Base-by-base conservation (phyloP, 2,888 invertebrate species). In the Malachius bipustulatus region DNA sequence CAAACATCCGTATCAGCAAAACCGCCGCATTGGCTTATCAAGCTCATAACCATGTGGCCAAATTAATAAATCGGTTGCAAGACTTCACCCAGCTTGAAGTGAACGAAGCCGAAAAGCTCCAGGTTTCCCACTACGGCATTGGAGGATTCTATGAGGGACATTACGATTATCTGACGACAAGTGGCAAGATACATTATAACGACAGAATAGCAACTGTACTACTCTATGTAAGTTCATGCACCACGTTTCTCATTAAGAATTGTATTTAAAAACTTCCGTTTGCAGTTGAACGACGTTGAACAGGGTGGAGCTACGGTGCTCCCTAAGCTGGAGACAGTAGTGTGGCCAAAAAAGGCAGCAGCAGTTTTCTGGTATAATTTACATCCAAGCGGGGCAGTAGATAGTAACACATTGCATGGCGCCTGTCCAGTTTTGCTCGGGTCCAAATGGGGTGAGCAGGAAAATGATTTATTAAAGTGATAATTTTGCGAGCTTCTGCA, bases 331-430 rank as follows among this genome's bases (percentile, higher is more conserved):
- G 10, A 28, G 6, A 11, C 11, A n/a, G 6, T 4, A 9, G 4
- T 28, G 11, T 4, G 6, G 8, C 29, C 29, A 4, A 28, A n/a
- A n/a, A 28, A 28, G 11, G 29, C 9, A 9, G 6, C 29, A 4
- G 29, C 29, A 28, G 29, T 28, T 11, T 11, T 28, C 6, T 28
- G 29, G 29, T 28, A 28, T 11, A 28, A 28, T n/a, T 11, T 28
- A 6, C 29, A 28, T 28, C 6, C 8, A 6, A 11, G 10, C 29
- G 29, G 29, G 4, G 11, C 6, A n/a, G 9, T 4, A 9, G 29
- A 28, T 11, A 9, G 4, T 4, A 11, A n/a, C 6, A 28, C 29
- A n/a, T 28, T 9, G 8, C 29, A 28, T 28, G 29, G 9, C 4
- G 4, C 9, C 6, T 28, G 29, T n/a, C 29, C 29, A 28, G 10